These are phyloP conservation scores for Euphonia xanthogaster DNA, from an alignment of 2,797 vertebrate genomes.

Conservation along the genomic window DNA sequence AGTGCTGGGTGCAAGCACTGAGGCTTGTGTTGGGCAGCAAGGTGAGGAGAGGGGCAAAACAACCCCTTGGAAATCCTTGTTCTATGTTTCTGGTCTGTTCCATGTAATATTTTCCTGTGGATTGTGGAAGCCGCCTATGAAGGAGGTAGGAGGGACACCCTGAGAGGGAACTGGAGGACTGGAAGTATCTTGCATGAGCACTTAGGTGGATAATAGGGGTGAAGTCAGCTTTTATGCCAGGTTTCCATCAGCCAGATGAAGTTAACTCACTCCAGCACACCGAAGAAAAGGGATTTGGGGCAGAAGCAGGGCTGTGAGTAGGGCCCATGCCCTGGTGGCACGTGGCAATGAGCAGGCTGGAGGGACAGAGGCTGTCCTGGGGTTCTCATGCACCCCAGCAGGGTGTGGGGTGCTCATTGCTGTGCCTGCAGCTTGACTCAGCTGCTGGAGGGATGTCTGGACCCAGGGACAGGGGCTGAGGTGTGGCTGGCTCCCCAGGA, in stretches of 20 bases:
- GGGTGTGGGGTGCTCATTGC: background rate
- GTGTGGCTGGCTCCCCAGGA: no score
- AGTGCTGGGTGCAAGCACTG: background rate
- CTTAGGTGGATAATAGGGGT: background rate
- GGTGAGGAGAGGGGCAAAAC: background rate
- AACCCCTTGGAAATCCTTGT: background rate
- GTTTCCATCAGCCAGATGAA: background rate
- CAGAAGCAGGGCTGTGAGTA: background rate
- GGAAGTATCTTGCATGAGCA: background rate
- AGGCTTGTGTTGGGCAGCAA: background rate
- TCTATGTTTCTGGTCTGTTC: fast-evolving
- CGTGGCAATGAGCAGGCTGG: fast-evolving
- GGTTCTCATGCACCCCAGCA: background rate
- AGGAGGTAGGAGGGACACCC: background rate
- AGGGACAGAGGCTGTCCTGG: background rate
- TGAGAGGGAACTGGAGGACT: background rate
- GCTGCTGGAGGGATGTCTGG: background rate
- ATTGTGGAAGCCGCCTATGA: background rate
- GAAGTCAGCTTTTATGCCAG: background rate
- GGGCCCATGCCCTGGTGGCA: background rate
- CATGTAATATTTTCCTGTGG: background rate
- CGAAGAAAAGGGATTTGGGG: background rate
- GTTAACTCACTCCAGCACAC: background rate
- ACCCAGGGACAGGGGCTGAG: background rate
- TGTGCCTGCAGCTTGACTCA: background rate